phyloP scores from a whole-genome alignment of 2,888 invertebrate genomes.

The Amitus sp. region DNA sequence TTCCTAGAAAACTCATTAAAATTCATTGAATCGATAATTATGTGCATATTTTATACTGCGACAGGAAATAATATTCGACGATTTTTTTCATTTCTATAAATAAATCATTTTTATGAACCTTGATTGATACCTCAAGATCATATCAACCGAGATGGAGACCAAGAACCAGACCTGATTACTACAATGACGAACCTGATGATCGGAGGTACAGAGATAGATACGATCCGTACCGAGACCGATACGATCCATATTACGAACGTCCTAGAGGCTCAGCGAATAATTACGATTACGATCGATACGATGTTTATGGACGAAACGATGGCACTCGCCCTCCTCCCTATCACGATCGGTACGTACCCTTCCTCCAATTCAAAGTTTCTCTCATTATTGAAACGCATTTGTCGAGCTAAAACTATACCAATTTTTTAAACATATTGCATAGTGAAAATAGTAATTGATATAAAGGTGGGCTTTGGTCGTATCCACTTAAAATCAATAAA shows the following conservation, averaged over 20 bases:
- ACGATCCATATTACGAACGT: constrained; percentile 50
- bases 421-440: no score
- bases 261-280: constrained; percentile 45
- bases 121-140: constrained; percentile 9
- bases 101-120: constrained; percentile 1
- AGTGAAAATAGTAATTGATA: no score
- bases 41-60: no score
- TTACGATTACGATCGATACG: constrained; percentile 52
- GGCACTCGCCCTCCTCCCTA: constrained; percentile 40
- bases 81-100: no score
- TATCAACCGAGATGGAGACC: constrained; percentile 46
- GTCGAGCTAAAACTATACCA: no score
- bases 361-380: no score
- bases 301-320: constrained; percentile 50
- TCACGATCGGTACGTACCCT: constrained; percentile 45
- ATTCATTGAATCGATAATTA: no score
- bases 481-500: no score
- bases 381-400: no score
- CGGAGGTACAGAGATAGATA: constrained; percentile 48
- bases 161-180: constrained; percentile 48
- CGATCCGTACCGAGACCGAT: constrained; percentile 47
- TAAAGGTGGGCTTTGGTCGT: no score
- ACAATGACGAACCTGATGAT: constrained; percentile 51
- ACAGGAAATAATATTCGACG: no score
- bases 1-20: no score